Base-by-base conservation (phyloP, 2,113 vertebrate genomes). In the Podarcis muralis region DNA sequence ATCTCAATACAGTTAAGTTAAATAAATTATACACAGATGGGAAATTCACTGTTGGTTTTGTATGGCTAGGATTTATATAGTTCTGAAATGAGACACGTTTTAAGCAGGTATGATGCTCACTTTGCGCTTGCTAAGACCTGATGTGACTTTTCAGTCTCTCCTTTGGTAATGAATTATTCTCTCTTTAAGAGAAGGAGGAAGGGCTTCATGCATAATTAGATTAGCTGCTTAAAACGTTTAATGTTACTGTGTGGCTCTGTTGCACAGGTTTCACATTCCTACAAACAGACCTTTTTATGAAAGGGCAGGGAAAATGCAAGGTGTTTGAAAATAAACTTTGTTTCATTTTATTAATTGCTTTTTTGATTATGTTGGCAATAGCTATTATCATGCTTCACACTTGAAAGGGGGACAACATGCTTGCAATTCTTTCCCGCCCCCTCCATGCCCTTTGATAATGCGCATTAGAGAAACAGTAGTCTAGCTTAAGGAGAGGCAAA, bases 131-230 rank as follows among this genome's bases (percentile, higher is more conserved):
- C 92, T 88, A 91, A 93, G 87, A 95, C 89, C 71, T 75, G 78
- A 87, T 93, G 91, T 53, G 91, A 86, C 85, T 92, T 89, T 86
- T 90, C 77, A 37, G 0, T 0, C 79, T 92, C 92, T 91, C 93
- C 83, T 81, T 53, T 25, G 27, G 87, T 89, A 91, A 93, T 91
- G 91, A 95, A 87, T 92, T 92, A 62, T 91, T 25, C 35, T 40
- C 81, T 94, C 90, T 57, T 94, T 93, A 94, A 91, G 90, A 80
- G 79, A 71, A 57, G 57, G 87, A 94, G 66, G 87, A 91, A 93
- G 86, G 86, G 72, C 37, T 92, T 92, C 90, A 57, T 91, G 87
- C 6, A 68, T 82, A 95, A 94, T 92, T 93, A 92, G 92, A 94
- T 91, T 87, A 80, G 57, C 43, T 91, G 85, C 92, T 86, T 74